These are phyloP conservation scores for Pissodes strobi DNA, from an alignment of 1,140 invertebrate species.

Conservation along the genomic window DNA sequence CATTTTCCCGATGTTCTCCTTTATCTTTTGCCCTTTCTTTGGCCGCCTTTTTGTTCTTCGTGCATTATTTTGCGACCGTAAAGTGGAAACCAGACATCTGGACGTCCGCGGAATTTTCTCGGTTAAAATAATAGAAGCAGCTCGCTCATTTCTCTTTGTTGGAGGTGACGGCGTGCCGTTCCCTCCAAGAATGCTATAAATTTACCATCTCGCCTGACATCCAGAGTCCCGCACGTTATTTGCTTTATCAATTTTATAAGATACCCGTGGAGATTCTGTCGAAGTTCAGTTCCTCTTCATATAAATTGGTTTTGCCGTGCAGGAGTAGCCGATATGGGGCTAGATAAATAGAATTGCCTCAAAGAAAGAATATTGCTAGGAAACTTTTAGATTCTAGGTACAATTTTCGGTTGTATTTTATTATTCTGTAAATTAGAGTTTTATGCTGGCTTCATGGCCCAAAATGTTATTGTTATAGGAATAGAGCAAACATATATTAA, in stretches of 20 bases:
- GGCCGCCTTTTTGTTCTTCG: slow-evolving; percentile 32
- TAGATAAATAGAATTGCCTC: too few species aligned
- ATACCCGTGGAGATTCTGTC: slow-evolving; percentile 30
- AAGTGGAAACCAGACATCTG: slow-evolving; percentile 42
- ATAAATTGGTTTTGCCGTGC: not conserved
- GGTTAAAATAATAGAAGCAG: slow-evolving; percentile 43
- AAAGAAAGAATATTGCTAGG: too few species aligned
- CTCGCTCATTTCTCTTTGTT: slow-evolving; percentile 41
- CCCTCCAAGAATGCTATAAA: slow-evolving; percentile 44
- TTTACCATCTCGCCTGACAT: slow-evolving; percentile 40
- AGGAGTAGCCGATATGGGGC: not conserved
- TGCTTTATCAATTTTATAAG: slow-evolving; percentile 44
- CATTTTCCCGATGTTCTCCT: slow-evolving; percentile 27
- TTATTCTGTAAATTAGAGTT: too few species aligned
- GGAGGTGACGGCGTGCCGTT: slow-evolving; percentile 42
- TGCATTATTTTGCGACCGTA: slow-evolving; percentile 38
- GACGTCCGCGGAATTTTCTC: slow-evolving; percentile 44
- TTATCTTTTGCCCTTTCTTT: slow-evolving; percentile 21
- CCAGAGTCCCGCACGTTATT: slow-evolving; percentile 37
- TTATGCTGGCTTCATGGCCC: too few species aligned
- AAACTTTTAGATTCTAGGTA: too few species aligned
- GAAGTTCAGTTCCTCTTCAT: slow-evolving; percentile 14
- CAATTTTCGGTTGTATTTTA: too few species aligned
- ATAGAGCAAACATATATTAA: too few species aligned
- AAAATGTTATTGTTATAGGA: too few species aligned